Base-by-base conservation (phyloP, 2,113 vertebrate species). In the Perognathus longimembris region DNA sequence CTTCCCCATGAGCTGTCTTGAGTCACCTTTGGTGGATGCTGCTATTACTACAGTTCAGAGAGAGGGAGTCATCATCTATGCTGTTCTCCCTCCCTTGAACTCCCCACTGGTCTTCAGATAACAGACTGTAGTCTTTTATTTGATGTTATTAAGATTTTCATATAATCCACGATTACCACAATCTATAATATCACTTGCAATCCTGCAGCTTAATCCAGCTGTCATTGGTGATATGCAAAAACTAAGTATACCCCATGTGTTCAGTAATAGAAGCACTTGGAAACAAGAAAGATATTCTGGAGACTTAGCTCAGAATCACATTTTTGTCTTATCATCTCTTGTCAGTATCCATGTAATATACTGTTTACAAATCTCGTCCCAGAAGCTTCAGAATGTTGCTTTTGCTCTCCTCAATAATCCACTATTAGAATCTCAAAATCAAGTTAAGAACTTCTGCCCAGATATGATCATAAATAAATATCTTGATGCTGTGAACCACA, bases 361-460 rank as follows among this genome's bases (percentile, higher is more conserved):
- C 10, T 88, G 50, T 69, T 24, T 34, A 18, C 0, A 34, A 18
- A 2, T 77, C 34, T 77, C 22, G 82, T 66, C 61, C 63, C 14
- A 85, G 61, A 32, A 24, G 21, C 22, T 92, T 85, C 7, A 45
- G 7, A 85, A 69, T 28, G 26, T 17, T 40, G 57, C 34, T 93
- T 66, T 30, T 42, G 15, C 70, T 61, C 63, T 64, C 87, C 17
- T 66, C 40, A 74, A 17, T 28, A 74, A 63, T 64, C 7, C 17
- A 59, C 81, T 45, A 40, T 54, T 20, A 80, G n/a, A 32, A 69
- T 88, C 77, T 82, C 63, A 90, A 92, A 92, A 34, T 64, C 59
- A 59, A 74, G 4, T 69, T 77, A 80, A 85, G 40, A 10, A 75
- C 36, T n/a, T 90, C 26, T 3, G 81, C 74, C 32, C 40, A 89